Percentiles rank a stretch among this genome's conserved stretches.
phyloP scores from a whole-genome alignment of 2,113 vertebrate species.

The Hypocryptadius cinnamomeus region DNA sequence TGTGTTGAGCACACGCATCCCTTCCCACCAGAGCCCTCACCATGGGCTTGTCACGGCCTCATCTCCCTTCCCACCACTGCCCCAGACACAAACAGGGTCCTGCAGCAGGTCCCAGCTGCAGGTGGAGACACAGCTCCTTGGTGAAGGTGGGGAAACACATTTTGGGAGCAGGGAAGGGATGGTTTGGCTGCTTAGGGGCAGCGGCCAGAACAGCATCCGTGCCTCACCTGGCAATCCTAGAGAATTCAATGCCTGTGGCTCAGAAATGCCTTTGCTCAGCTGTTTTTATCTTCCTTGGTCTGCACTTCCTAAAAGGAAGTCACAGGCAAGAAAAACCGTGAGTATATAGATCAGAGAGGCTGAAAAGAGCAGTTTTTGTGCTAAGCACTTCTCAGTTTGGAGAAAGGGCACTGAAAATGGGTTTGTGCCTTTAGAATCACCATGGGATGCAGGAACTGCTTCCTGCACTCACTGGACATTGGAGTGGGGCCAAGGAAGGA shows the following conservation, averaged over 20 bases:
- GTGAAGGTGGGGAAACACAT: background rate
- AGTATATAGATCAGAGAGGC: background rate
- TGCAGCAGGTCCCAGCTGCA: background rate
- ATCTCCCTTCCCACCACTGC: background rate
- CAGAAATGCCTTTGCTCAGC: background rate
- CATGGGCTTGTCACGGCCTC: accelerated
- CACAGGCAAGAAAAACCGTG: background rate
- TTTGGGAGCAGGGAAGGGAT: background rate
- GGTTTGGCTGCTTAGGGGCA: background rate
- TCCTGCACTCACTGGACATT: background rate
- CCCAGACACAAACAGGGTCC: background rate
- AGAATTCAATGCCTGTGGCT: background rate
- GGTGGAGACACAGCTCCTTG: accelerated
- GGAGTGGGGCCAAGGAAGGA: background rate
- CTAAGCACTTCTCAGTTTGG: background rate
- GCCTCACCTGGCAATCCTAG: background rate
- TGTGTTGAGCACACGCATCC: accelerated
- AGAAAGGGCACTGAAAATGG: background rate
- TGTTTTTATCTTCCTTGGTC: background rate
- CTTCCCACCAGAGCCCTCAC: background rate
- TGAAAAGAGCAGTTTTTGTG: background rate
- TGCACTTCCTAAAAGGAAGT: background rate
- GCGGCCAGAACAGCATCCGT: background rate
- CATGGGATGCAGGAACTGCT: background rate
- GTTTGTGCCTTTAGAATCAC: background rate